A percentile compares a stretch with the other conserved stretches of the same genome.
Conservation (phyloP, 2,888 invertebrate genomes). For the Eumerus sabulonum region DNA sequence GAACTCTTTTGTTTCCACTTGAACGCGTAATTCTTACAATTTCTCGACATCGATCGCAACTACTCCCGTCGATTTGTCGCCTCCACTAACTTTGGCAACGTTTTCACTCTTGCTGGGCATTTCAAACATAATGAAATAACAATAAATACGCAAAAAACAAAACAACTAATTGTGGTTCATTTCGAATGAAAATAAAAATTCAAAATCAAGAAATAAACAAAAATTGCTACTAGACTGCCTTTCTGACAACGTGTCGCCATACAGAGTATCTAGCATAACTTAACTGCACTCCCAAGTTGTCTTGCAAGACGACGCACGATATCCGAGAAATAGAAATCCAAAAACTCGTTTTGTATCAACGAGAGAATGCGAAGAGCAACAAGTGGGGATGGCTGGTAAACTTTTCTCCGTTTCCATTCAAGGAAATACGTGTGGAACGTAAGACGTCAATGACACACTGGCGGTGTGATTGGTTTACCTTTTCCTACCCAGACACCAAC, state of each 20-base stretch:
- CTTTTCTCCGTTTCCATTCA: background rate
- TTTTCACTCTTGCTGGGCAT: conserved; percentile 44
- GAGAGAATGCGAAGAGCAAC: conserved; percentile 18
- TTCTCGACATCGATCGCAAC: conserved; percentile 52
- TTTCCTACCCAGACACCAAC: no score
- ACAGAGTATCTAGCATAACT: conserved; percentile 22
- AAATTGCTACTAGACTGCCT: background rate
- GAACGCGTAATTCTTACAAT: conserved; percentile 59
- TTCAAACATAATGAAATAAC: conserved; percentile 30
- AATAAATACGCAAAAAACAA: background rate
- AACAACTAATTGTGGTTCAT: conserved; percentile 13
- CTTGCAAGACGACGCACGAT: conserved; percentile 4
- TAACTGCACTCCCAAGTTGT: conserved; percentile 20
- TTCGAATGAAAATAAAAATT: background rate
- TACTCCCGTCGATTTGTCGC: conserved; percentile 9
- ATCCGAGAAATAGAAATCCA: conserved; percentile 11
- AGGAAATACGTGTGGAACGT: conserved; percentile 4
- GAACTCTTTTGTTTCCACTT: conserved; percentile 69
- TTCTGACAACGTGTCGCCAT: conserved; percentile 50
- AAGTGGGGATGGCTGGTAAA: background rate
- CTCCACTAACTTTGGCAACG: conserved; percentile 12
- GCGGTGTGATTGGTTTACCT: no score
- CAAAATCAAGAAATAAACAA: background rate
- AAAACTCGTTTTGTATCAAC: conserved; percentile 45
- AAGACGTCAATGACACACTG: no score